A percentile compares a stretch with the other conserved stretches of the same genome.
These are phyloP conservation scores for Urocolius indicus DNA, from an alignment of 2,113 vertebrate species.

Conservation along the genomic window DNA sequence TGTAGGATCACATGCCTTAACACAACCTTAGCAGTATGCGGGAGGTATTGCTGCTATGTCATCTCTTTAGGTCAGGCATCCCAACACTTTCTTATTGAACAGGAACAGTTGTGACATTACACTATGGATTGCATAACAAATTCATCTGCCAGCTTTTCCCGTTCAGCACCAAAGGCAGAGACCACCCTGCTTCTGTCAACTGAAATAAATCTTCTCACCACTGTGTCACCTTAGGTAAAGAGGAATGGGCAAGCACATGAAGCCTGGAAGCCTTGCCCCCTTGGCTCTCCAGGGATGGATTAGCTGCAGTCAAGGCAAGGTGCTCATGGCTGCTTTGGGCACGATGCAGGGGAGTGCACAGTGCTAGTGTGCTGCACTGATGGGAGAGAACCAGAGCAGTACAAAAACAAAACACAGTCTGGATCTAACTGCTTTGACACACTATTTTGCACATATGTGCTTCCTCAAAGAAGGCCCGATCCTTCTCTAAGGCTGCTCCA, in stretches of 20 bases:
- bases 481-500: not conserved
- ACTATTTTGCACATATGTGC: not conserved
- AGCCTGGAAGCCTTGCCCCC: rapidly evolving
- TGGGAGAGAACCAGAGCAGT: rapidly evolving
- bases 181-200: not conserved
- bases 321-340: not conserved
- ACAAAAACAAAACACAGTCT: not conserved
- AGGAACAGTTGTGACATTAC: not conserved
- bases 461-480: not conserved
- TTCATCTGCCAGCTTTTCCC: not conserved
- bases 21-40: not conserved
- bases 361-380: not conserved
- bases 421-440: not conserved
- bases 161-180: not conserved
- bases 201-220: not conserved
- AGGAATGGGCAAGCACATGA: rapidly evolving
- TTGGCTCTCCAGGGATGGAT: rapidly evolving
- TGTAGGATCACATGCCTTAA: constrained; percentile 34
- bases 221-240: rapidly evolving
- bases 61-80: not conserved
- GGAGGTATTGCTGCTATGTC: constrained; percentile 5
- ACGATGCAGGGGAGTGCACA: not conserved
- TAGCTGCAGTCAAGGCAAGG: not conserved
- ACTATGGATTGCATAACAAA: not conserved
- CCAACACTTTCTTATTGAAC: not conserved